A percentile compares a stretch with the other conserved stretches of the same genome.
phyloP scores from a whole-genome alignment of 1,140 invertebrate genomes.

The Cydia amplana region DNA sequence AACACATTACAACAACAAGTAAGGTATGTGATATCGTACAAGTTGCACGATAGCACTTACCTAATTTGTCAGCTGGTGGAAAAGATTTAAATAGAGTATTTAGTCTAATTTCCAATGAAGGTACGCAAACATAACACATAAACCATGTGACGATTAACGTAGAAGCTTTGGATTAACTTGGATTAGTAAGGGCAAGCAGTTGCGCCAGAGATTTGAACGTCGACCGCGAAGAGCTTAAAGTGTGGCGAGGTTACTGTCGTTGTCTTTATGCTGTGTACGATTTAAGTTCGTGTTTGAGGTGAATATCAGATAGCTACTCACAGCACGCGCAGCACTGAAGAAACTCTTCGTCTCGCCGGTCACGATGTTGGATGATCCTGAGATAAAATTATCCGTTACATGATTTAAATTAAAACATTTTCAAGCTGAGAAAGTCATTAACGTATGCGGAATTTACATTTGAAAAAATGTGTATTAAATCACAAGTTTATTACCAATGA shows the following conservation, averaged over 20 bases:
- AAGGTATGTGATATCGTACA: too few species aligned
- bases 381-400: constrained; percentile 53
- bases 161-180: background rate
- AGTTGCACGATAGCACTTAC: too few species aligned
- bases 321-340: constrained; percentile 91
- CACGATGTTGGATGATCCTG: constrained; percentile 90
- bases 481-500: too few species aligned
- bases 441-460: background rate
- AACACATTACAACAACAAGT: too few species aligned
- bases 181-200: background rate
- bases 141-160: background rate
- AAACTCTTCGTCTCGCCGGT: constrained; percentile 94
- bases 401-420: background rate
- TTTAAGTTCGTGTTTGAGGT: constrained; percentile 20
- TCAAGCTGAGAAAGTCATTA: background rate
- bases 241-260: background rate
- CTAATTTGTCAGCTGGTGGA: background rate
- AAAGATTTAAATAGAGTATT: too few species aligned
- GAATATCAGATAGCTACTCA: constrained; percentile 80
- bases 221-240: background rate
- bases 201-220: background rate
- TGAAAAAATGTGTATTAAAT: constrained; percentile 4
- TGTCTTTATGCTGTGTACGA: background rate
- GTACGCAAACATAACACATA: background rate
- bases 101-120: background rate